Evolutionary conservation across 2,888 invertebrate species (phyloP), one percentile per base, ranked within the genome.

Genomic region (Hyposoter didymator): DNA sequence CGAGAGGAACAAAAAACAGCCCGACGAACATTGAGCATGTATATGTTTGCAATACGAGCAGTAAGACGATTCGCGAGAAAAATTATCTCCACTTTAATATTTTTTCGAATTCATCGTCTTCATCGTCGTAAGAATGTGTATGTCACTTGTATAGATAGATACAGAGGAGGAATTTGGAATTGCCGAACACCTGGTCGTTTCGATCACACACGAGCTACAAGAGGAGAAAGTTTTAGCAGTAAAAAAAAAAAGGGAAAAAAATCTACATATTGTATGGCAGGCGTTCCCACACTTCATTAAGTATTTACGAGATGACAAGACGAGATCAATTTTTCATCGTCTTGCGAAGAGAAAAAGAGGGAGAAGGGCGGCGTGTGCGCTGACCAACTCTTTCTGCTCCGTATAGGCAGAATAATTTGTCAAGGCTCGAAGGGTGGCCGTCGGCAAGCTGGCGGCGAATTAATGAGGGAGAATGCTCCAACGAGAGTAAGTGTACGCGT

Each of bases 281-380:
- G 85, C 66, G 86, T 86, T 88, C 87, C 87, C 82, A 85, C 85
- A 88, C 89, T 91, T 91, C 90, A 90, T 91, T 91, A 91, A 88
- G 89, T 90, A 91, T 91, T 91, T 91, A 91, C 90, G 87, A 87
- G 87, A 89, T 87, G 91, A 90, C 90, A 87, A 88, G 89, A 87
- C 89, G 90, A 90, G 88, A 91, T 91, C 91, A 90, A 89, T 90
- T 89, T 89, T 89, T 88, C 88, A 85, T 88, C 87, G 84, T 86
- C 87, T 85, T 87, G 39, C 39, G 55, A 67, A 84, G 80, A 85
- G 70, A 74, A 67, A 80, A 64, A 59, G 74, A 72, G 47, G 55
- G 79, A n/a, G 73, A 66, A 35, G 66, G 73, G 76, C 73, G 74
- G 69, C 83, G 74, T 80, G 76, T 72, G 73, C 80, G 78, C 82